Conservation (phyloP, 2,113 vertebrate species). For the Silurus glanis region DNA sequence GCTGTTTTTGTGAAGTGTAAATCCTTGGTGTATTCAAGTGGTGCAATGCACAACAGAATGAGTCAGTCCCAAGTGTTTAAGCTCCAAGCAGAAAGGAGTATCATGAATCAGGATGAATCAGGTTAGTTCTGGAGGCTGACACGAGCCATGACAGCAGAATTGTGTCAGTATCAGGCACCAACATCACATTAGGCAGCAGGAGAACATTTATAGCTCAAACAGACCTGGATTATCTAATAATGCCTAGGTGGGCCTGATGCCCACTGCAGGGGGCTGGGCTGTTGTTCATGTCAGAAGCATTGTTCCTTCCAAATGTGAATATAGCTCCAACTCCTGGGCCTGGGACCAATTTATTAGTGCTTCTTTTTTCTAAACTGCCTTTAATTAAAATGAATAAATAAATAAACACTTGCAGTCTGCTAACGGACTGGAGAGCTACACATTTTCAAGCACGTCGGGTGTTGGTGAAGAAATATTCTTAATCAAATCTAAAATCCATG, state of each 20-base stretch:
- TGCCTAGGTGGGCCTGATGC: not conserved
- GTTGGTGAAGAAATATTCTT: not conserved
- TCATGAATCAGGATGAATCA: conserved; percentile 15
- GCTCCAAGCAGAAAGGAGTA: not conserved
- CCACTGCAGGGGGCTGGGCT: not conserved
- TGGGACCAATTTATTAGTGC: not conserved
- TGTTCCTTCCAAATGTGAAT: not conserved
- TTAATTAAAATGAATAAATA: not conserved
- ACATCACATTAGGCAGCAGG: not conserved
- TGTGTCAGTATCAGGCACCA: not conserved
- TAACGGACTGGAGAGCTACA: not conserved
- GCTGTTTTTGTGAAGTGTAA: not conserved
- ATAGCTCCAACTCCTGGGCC: not conserved
- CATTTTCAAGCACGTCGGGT: not conserved
- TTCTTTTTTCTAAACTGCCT: not conserved
- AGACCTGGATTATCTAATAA: not conserved
- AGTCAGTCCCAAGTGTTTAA: not conserved
- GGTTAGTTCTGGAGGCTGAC: not conserved
- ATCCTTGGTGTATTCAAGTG: not conserved
- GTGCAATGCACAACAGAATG: not conserved
- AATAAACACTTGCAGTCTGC: not conserved
- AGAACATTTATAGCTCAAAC: conserved; percentile 1
- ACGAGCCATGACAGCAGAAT: not conserved
- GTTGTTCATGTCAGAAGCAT: not conserved
- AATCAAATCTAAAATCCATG: not conserved